Percentiles rank a stretch among this genome's conserved stretches.
These are phyloP conservation scores for Manis pentadactyla DNA, from an alignment of 2,797 vertebrate species.

Conservation along the genomic window DNA sequence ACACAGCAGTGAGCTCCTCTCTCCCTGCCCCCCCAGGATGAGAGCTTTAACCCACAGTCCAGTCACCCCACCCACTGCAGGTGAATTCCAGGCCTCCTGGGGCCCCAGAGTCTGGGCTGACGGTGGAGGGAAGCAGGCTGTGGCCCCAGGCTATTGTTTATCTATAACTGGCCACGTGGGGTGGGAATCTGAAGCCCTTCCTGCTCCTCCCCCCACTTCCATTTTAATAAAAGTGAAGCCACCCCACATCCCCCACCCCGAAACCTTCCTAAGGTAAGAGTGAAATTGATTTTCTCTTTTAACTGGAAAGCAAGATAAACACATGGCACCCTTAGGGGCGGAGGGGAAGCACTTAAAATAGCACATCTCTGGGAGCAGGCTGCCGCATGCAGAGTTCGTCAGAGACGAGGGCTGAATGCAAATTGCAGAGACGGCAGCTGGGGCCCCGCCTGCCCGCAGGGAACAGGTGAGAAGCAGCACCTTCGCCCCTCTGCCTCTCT, in stretches of 20 bases:
- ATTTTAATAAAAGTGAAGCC: slow-evolving; percentile 68
- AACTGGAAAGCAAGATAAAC: slow-evolving; percentile 83
- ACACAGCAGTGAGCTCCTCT: not conserved
- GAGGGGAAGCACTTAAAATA: slow-evolving; percentile 83
- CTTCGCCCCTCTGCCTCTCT: not conserved
- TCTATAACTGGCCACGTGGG: not conserved
- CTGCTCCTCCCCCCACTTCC: not conserved
- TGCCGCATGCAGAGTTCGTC: slow-evolving; percentile 61
- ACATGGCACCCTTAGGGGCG: slow-evolving; percentile 83
- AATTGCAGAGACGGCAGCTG: slow-evolving; percentile 60
- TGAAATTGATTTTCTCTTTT: slow-evolving; percentile 83
- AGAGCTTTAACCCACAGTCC: not conserved
- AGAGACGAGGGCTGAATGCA: slow-evolving; percentile 72
- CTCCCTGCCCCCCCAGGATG: not conserved
- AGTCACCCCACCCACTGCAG: not conserved
- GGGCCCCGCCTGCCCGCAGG: not conserved
- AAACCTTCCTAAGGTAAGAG: slow-evolving; percentile 79
- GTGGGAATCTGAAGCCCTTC: not conserved
- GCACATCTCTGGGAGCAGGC: slow-evolving; percentile 78
- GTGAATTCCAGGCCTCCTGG: not conserved
- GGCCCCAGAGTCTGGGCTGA: not conserved
- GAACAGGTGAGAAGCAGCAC: slow-evolving; percentile 62
- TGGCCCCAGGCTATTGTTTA: not conserved
- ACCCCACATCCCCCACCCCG: not conserved
- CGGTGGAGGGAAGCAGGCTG: not conserved